Percentiles rank a stretch among this genome's conserved stretches.
Conservation (phyloP, 2,888 invertebrate genomes). For the Polia nebulosa region DNA sequence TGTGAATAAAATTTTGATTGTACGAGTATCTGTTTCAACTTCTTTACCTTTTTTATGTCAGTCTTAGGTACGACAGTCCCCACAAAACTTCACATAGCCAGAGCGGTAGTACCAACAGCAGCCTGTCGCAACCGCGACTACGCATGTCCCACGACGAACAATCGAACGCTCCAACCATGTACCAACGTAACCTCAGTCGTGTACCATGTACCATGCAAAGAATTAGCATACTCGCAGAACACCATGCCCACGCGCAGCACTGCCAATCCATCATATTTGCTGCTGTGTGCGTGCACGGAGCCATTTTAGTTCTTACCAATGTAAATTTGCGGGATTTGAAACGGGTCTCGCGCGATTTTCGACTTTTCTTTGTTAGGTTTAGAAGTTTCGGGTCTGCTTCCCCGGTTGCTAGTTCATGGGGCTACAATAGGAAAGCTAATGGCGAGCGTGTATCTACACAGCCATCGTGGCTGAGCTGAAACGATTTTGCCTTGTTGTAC, state of each 20-base stretch:
- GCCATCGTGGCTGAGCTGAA: slow-evolving; percentile 41
- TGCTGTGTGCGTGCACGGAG: slow-evolving; percentile 77
- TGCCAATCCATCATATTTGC: slow-evolving; percentile 87
- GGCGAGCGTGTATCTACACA: slow-evolving; percentile 50
- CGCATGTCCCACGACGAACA: slow-evolving; percentile 80
- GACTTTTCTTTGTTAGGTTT: slow-evolving; percentile 62
- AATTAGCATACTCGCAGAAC: slow-evolving; percentile 89
- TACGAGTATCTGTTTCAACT: too few relatives aligned
- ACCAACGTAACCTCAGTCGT: slow-evolving; percentile 77
- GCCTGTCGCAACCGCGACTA: slow-evolving; percentile 69
- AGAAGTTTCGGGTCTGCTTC: slow-evolving; percentile 37
- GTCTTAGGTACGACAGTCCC: not conserved
- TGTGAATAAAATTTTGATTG: not conserved
- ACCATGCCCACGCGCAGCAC: slow-evolving; percentile 83
- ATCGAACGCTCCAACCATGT: slow-evolving; percentile 80
- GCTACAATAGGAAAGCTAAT: slow-evolving; percentile 59
- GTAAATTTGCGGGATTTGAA: slow-evolving; percentile 64
- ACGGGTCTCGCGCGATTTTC: slow-evolving; percentile 56
- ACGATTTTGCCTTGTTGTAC: slow-evolving; percentile 53
- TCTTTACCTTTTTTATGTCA: not conserved
- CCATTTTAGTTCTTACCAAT: slow-evolving; percentile 73
- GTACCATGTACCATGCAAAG: slow-evolving; percentile 78
- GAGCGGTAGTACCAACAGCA: slow-evolving; percentile 30
- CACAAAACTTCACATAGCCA: slow-evolving; percentile 20
- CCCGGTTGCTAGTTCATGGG: slow-evolving; percentile 6